Evolutionary conservation across 2,797 vertebrate genomes (phyloP).

Genomic region (Heterohyrax brucei): DNA sequence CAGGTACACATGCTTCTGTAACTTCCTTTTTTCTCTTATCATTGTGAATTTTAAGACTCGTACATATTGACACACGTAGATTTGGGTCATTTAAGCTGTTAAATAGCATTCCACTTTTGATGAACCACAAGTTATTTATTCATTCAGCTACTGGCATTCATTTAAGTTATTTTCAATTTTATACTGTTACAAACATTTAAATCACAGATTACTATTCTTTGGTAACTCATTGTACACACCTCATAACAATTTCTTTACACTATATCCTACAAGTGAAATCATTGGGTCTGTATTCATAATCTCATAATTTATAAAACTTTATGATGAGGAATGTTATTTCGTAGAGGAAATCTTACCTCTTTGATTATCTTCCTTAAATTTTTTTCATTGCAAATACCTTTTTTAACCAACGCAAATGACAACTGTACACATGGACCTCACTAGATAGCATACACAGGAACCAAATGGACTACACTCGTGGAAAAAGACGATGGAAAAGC

Average conservation of each 20-base stretch:
- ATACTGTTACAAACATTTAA: not conserved
- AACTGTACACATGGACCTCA: too few relatives aligned
- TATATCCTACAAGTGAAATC: not conserved
- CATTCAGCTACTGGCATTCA: not conserved
- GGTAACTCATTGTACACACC: not conserved
- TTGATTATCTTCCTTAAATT: constrained; percentile 34
- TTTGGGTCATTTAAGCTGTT: constrained; percentile 40
- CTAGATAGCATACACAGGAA: too few relatives aligned
- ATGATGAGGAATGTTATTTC: constrained; percentile 7
- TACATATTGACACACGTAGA: not conserved
- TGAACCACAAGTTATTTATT: constrained; percentile 34
- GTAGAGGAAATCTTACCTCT: not conserved
- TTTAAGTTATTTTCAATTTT: constrained; percentile 39
- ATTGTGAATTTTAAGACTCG: constrained; percentile 27
- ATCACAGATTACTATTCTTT: not conserved
- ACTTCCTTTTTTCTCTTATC: not conserved
- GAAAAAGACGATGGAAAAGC: too few relatives aligned
- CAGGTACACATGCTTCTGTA: not conserved
- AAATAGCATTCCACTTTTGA: not conserved
- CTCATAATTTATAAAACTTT: constrained; percentile 31
- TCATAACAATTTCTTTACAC: not conserved
- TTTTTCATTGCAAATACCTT: not conserved
- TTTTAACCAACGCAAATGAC: too few relatives aligned
- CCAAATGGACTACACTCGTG: too few relatives aligned
- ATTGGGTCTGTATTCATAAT: not conserved